phyloP scores from a whole-genome alignment of 2,113 vertebrate species.

The Grantiella picta region DNA sequence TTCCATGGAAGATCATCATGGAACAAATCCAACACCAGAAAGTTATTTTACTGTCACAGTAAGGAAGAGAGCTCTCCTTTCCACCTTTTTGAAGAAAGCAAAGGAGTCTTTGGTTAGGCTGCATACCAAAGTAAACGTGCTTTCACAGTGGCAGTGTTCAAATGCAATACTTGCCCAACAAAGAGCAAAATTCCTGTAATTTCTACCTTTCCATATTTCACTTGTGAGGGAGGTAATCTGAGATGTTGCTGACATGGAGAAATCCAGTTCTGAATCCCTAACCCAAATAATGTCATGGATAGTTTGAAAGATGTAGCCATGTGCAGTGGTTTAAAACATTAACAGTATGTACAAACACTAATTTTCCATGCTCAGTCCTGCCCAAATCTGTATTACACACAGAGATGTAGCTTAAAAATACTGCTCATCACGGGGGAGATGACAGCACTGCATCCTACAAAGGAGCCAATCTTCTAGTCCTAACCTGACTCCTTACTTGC shows the following conservation, averaged over 20 bases:
- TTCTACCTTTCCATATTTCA: not conserved
- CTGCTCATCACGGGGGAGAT: accelerated
- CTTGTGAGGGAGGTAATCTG: not conserved
- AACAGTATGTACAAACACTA: not conserved
- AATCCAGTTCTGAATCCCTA: not conserved
- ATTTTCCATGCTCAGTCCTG: not conserved
- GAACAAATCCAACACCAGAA: not conserved
- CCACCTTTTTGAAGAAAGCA: not conserved
- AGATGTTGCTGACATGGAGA: not conserved
- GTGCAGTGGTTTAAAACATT: not conserved
- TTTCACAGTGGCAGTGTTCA: not conserved
- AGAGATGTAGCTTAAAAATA: not conserved
- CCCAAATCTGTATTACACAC: not conserved
- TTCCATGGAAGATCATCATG: not conserved
- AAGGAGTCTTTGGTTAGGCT: not conserved
- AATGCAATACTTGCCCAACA: not conserved
- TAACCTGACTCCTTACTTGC: not conserved
- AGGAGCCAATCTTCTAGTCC: not conserved
- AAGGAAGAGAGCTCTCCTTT: not conserved
- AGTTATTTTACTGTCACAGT: not conserved
- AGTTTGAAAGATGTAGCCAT: not conserved
- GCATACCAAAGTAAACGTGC: not conserved
- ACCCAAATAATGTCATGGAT: not conserved
- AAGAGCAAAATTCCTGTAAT: not conserved
- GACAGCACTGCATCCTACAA: not conserved